Evolutionary conservation across 2,797 vertebrate species (phyloP).

Genomic region (Sebastes goodei): DNA sequence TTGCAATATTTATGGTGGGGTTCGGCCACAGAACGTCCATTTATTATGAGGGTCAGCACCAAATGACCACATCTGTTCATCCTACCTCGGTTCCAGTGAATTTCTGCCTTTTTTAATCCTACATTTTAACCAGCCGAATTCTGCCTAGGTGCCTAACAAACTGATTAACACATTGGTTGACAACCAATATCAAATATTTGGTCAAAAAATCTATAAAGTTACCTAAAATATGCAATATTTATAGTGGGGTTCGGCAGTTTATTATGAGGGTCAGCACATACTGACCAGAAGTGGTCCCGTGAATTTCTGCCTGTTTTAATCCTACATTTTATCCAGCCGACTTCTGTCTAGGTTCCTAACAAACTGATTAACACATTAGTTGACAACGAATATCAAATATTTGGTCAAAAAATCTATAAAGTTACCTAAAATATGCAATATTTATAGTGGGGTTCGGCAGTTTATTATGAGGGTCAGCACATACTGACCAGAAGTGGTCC

Average conservation of each 20-base stretch:
- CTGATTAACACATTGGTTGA: not conserved
- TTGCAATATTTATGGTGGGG: not conserved
- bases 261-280: conserved; percentile 56
- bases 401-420: conserved; percentile 7
- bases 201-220: conserved; percentile 21
- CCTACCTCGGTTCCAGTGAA: not conserved
- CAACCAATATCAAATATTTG: not conserved
- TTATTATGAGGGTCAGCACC: conserved; percentile 58
- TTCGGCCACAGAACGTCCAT: not conserved
- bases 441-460: not conserved
- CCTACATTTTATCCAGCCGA: not conserved
- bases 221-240: not conserved
- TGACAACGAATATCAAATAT: not conserved
- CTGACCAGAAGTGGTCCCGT: conserved; percentile 65
- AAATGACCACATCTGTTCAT: conserved; percentile 57
- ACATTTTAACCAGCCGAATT: conserved; percentile 4
- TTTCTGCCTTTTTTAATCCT: conserved; percentile 18
- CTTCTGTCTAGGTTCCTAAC: not conserved
- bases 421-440: not conserved
- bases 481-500: no score
- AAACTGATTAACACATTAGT: conserved; percentile 5
- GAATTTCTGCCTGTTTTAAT: conserved; percentile 29
- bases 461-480: conserved; percentile 58
- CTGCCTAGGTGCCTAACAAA: not conserved
- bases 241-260: not conserved